These are phyloP conservation scores for Novumbra hubbsi DNA, from an alignment of 2,797 vertebrate species.

Conservation along the genomic window DNA sequence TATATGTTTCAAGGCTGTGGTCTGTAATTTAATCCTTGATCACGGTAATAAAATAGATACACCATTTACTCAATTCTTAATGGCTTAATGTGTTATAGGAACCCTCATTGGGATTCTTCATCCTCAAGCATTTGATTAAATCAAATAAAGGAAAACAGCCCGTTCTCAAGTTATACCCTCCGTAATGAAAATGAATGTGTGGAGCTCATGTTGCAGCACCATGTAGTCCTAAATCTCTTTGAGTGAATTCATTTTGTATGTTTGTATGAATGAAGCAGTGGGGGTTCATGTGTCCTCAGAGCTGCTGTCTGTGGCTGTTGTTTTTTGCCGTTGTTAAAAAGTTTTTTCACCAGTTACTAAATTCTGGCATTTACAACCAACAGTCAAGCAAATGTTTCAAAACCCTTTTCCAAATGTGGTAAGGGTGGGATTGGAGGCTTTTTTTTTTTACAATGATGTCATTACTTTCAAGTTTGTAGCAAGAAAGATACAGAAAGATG, in stretches of 20 bases:
- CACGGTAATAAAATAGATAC: slow-evolving; percentile 74
- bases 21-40: slow-evolving; percentile 77
- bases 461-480: no score
- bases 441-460: no score
- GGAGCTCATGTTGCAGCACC: slow-evolving; percentile 60
- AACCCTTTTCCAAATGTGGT: slow-evolving; percentile 58
- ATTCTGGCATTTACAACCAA: slow-evolving; percentile 76
- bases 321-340: slow-evolving; percentile 73
- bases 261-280: slow-evolving; percentile 48
- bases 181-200: slow-evolving; percentile 70
- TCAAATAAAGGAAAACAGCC: slow-evolving; percentile 21
- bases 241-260: slow-evolving; percentile 39
- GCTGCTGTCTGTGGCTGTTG: slow-evolving; percentile 70
- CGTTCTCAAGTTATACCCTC: slow-evolving; percentile 45
- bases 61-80: slow-evolving; percentile 63
- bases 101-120: slow-evolving; percentile 59
- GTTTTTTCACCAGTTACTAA: slow-evolving; percentile 81
- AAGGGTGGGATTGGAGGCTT: slow-evolving; percentile 14
- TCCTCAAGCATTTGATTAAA: slow-evolving; percentile 45
- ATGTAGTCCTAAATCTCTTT: slow-evolving; percentile 48
- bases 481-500: no score
- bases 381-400: slow-evolving; percentile 75
- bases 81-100: slow-evolving; percentile 68
- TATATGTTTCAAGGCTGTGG: slow-evolving; percentile 72
- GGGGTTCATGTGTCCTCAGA: slow-evolving; percentile 63